Conservation (phyloP, 2,113 vertebrate species). For the Poecile atricapillus region DNA sequence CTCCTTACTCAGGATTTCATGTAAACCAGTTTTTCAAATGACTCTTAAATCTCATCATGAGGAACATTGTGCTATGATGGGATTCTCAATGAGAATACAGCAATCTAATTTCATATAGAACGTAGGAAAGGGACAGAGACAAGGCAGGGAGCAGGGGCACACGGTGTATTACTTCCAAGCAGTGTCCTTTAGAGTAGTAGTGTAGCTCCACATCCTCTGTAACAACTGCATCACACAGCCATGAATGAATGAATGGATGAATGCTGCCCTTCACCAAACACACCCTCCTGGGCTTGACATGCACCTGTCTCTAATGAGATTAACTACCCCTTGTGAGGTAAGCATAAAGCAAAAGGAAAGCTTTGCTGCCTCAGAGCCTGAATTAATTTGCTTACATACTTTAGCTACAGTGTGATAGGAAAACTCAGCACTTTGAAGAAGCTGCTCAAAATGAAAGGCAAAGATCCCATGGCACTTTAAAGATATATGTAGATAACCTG, state of each 20-base stretch:
- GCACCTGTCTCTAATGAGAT: not conserved
- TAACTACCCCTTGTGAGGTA: not conserved
- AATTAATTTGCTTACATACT: not conserved
- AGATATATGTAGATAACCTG: not conserved
- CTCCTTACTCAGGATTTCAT: not conserved
- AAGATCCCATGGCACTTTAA: not conserved
- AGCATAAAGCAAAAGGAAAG: not conserved
- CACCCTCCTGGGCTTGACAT: not conserved
- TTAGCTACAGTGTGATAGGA: not conserved
- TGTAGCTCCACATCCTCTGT: not conserved
- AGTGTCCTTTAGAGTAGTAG: not conserved
- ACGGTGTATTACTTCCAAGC: not conserved
- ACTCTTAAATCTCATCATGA: not conserved
- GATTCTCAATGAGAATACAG: not conserved
- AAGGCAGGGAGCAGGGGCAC: not conserved
- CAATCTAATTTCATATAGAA: not conserved
- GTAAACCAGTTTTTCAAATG: not conserved
- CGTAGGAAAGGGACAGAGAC: not conserved
- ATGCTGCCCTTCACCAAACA: not conserved
- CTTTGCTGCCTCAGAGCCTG: not conserved
- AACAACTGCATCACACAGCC: not conserved
- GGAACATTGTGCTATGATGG: not conserved
- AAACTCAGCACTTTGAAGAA: not conserved
- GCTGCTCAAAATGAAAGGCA: not conserved
- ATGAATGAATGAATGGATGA: not conserved